Evolutionary conservation across 1,140 invertebrate genomes (phyloP).

Genomic region (Apis dorsata): DNA sequence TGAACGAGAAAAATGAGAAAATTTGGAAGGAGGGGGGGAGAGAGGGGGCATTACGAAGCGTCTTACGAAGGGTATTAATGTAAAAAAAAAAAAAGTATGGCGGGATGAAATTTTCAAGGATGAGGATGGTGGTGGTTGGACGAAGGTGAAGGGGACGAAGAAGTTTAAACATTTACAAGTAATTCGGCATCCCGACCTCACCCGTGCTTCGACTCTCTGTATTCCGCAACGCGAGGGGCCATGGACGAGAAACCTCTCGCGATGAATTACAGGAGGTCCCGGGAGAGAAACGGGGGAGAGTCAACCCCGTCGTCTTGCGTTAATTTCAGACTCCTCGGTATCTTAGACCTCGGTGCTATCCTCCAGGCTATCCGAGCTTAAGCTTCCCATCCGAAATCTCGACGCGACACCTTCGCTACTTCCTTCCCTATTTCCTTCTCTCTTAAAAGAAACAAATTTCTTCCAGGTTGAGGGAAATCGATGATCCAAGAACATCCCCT

Average conservation of each 20-base stretch:
- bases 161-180: conserved; percentile 55
- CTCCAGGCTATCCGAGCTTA: conserved; percentile 27
- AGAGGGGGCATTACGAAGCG: not conserved
- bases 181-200: conserved; percentile 44
- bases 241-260: conserved; percentile 51
- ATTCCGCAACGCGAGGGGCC: conserved; percentile 24
- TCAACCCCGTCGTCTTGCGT: conserved; percentile 52
- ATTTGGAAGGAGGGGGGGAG: not conserved
- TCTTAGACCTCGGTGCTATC: conserved; percentile 22
- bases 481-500: too few relatives aligned
- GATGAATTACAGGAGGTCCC: conserved; percentile 55
- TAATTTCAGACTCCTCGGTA: conserved; percentile 53
- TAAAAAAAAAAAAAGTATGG: not conserved
- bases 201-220: conserved; percentile 8
- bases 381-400: not conserved
- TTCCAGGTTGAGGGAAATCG: too few relatives aligned
- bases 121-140: not conserved
- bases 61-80: conserved; percentile 12
- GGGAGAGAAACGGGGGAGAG: conserved; percentile 19
- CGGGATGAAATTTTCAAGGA: conserved; percentile 32
- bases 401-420: too few relatives aligned
- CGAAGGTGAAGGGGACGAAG: not conserved
- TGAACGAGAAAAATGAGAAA: too few relatives aligned
- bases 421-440: too few relatives aligned
- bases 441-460: too few relatives aligned